Conservation (phyloP, 2,113 vertebrate genomes). For the Corapipo altera region DNA sequence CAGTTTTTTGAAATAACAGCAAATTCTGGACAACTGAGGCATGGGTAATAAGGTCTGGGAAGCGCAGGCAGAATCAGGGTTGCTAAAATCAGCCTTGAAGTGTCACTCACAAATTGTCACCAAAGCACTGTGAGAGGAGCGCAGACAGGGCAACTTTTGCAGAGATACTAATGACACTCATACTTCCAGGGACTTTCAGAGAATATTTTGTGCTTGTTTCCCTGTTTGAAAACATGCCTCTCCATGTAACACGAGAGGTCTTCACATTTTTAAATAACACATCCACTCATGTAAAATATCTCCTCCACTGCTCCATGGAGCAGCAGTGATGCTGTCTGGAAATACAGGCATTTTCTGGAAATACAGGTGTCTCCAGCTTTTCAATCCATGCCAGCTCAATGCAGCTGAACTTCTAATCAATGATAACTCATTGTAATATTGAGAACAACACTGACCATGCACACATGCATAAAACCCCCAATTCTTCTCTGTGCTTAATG, state of each 20-base stretch:
- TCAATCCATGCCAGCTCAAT: not conserved
- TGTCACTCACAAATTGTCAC: constrained; percentile 3
- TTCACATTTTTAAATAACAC: not conserved
- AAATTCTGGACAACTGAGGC: not conserved
- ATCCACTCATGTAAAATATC: not conserved
- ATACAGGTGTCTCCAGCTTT: not conserved
- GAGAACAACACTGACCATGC: not conserved
- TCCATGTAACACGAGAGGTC: not conserved
- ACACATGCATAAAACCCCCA: not conserved
- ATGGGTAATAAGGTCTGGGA: not conserved
- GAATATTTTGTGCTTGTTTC: not conserved
- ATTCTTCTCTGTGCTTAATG: not conserved
- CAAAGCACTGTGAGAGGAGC: not conserved
- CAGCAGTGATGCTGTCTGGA: not conserved
- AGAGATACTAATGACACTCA: not conserved
- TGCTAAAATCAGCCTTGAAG: not conserved
- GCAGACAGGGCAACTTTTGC: constrained; percentile 8
- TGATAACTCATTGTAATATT: not conserved
- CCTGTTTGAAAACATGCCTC: not conserved
- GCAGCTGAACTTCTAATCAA: not conserved
- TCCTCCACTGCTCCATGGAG: rapidly evolving
- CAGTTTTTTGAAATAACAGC: not conserved
- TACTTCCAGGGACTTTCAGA: not conserved
- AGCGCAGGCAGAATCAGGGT: not conserved
- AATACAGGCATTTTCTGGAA: not conserved